Percentiles rank a stretch among this genome's conserved stretches.
Evolutionary conservation across 2,797 vertebrate species (phyloP).

Genomic region (Myotis myotis): DNA sequence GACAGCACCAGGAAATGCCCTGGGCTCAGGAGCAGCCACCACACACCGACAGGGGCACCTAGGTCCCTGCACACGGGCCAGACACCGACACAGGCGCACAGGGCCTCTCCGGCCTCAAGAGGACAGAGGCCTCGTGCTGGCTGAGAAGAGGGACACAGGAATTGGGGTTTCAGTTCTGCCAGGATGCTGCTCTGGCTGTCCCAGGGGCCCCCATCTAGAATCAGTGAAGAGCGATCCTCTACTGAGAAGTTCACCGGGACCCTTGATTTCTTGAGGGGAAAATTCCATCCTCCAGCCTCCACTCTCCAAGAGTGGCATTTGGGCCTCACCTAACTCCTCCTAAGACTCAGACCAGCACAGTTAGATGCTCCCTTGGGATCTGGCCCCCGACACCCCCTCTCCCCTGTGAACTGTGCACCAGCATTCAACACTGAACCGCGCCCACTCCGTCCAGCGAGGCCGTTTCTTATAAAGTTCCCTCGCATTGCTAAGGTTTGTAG

Average conservation of each 20-base stretch:
- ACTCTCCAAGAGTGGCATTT: background rate
- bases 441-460: background rate
- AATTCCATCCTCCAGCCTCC: background rate
- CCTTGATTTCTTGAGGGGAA: background rate
- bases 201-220: too few species aligned
- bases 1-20: background rate
- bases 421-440: background rate
- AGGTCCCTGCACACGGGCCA: fast-evolving
- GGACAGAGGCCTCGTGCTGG: fast-evolving
- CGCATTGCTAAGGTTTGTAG: background rate
- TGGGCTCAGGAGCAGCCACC: background rate
- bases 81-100: fast-evolving
- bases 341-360: background rate
- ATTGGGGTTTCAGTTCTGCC: background rate
- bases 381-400: background rate
- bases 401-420: background rate
- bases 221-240: background rate
- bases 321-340: background rate
- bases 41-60: fast-evolving
- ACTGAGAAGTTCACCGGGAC: background rate
- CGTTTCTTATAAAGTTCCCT: background rate
- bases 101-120: background rate
- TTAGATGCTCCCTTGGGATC: background rate
- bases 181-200: background rate
- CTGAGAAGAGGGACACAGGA: background rate